Base-by-base conservation (phyloP, 2,797 vertebrate species). In the Sebastes elongatus region DNA sequence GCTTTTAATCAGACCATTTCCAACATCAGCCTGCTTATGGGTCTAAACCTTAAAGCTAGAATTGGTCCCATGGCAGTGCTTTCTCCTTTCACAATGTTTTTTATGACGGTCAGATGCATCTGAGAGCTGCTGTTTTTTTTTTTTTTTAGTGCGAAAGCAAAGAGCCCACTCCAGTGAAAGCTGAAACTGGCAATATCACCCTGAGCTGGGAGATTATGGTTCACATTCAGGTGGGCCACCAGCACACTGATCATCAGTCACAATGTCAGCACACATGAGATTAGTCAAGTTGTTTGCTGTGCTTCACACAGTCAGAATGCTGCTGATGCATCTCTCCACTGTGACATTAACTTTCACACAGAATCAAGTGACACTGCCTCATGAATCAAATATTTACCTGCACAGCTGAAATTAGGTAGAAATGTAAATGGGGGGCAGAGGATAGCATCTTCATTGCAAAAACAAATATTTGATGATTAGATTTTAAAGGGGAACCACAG, bases 261-360 rank as follows among this genome's bases (percentile, higher is more conserved):
- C 90, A 81, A 85, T 86, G 91, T 93, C 93, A 92, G 93, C 92
- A 90, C 88, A 86, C 85, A 85, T 42, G 4, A 89, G 91, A 93
- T 94, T 92, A 92, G 88, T 92, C 84, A 83, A 77, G 90, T 89
- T 91, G 89, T 92, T 94, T 91, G 89, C 91, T 83, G 85, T 74
- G 78, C 90, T 77, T 82, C 84, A 82, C 84, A 80, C 89, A 74
- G 85, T 71, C 83, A 76, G 76, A 87, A 86, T 87, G 92, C 75
- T 88, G 91, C 92, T 89, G 89, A 91, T 85, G 89, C 91, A 86
- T 88, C 86, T 75, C 89, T 85, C 78, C 62, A 62, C 70, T 59
- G 80, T 85, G 83, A 86, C 88, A 88, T 89, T 86, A 89, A 93
- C 90, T 91, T 88, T 87, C 83, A 80, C 57, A 76, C 60, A 65